A percentile compares a stretch with the other conserved stretches of the same genome.
Conservation (phyloP, 1,140 invertebrate species). For the Euura lappo region DNA sequence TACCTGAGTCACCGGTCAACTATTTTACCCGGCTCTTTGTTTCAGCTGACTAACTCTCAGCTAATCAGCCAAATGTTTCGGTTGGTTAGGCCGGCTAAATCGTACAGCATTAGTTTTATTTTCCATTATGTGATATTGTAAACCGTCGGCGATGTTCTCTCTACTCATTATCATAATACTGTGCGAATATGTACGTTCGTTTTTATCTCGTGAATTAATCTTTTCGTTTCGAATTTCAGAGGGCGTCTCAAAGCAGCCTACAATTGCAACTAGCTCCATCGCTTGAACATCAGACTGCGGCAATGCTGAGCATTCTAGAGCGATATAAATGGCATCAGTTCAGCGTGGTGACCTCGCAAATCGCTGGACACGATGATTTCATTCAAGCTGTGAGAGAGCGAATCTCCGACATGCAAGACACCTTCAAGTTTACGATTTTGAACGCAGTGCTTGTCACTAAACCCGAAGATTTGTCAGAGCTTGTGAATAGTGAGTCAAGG, state of each 20-base stretch:
- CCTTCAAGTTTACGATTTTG: conserved; percentile 89
- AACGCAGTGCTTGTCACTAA: conserved; percentile 82
- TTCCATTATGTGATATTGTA: too few relatives aligned
- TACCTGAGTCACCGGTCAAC: too few relatives aligned
- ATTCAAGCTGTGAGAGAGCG: conserved; percentile 89
- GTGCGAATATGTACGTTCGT: too few relatives aligned
- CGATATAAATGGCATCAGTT: conserved; percentile 97
- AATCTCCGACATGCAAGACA: conserved; percentile 82
- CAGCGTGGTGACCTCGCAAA: conserved; percentile 90
- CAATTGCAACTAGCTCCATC: conserved; percentile 92
- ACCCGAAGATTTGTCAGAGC: conserved; percentile 70
- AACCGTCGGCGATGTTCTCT: too few relatives aligned
- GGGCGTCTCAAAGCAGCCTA: conserved; percentile 82
- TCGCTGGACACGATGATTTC: conserved; percentile 94
- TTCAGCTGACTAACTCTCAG: too few relatives aligned
- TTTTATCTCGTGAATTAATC: too few relatives aligned
- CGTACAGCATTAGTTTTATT: too few relatives aligned
- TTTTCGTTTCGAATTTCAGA: too few relatives aligned
- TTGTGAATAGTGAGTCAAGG: conserved; percentile 89
- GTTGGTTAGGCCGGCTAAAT: too few relatives aligned
- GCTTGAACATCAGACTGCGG: conserved; percentile 90
- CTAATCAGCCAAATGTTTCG: too few relatives aligned
- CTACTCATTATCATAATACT: too few relatives aligned
- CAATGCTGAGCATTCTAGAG: conserved; percentile 91
- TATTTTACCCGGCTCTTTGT: too few relatives aligned